Evolutionary conservation across 1,140 invertebrate genomes (phyloP).

Genomic region (Sarcophaga bullata): DNA sequence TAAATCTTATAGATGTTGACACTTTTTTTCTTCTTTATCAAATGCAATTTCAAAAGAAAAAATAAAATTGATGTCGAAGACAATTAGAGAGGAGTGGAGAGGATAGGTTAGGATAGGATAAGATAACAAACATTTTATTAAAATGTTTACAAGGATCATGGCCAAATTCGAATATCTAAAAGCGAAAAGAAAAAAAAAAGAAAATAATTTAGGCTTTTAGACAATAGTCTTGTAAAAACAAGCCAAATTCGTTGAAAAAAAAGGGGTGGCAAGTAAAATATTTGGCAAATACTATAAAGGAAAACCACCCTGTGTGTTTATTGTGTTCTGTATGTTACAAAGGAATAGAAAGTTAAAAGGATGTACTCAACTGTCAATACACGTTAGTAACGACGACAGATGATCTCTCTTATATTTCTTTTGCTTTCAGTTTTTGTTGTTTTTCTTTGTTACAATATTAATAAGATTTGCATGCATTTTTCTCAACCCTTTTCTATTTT

Average conservation of each 20-base stretch:
- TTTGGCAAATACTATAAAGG: background rate
- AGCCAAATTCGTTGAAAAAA: too few species aligned
- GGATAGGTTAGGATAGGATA: too few species aligned
- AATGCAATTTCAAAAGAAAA: background rate
- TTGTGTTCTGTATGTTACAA: background rate
- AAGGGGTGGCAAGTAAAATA: background rate
- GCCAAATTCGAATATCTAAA: background rate
- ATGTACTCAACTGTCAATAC: conserved; percentile 21
- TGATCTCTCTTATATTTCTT: background rate
- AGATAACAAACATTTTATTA: conserved; percentile 23
- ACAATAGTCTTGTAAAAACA: background rate
- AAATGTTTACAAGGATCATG: background rate
- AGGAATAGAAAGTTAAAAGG: background rate
- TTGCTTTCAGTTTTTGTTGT: too few species aligned
- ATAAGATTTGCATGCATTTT: conserved; percentile 17
- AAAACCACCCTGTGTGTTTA: background rate
- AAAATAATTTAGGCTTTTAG: background rate
- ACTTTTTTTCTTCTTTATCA: background rate
- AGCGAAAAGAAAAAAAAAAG: background rate
- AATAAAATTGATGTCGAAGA: too few species aligned
- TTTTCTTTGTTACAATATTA: background rate
- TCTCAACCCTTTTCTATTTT: background rate
- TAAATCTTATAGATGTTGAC: conserved; percentile 18
- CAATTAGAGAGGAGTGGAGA: too few species aligned
- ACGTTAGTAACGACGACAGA: conserved; percentile 9